Percentiles rank a stretch among this genome's conserved stretches.
These are phyloP conservation scores for Otocyon megalotis DNA, from an alignment of 2,113 vertebrate genomes.

Conservation along the genomic window DNA sequence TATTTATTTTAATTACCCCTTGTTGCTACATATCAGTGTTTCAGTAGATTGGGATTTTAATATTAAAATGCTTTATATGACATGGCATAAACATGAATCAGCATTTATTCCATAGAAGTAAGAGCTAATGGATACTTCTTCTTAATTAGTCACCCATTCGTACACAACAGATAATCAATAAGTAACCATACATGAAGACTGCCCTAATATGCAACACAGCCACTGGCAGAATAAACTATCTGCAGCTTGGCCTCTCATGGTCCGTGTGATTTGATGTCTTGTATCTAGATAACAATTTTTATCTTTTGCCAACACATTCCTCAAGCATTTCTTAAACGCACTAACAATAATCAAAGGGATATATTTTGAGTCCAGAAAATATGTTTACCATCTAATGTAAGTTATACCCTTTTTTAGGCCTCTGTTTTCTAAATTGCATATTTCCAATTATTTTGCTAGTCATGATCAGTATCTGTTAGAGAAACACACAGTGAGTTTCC, in stretches of 20 bases:
- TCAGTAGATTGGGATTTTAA: constrained; percentile 29
- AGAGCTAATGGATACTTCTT: background rate
- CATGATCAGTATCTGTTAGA: background rate
- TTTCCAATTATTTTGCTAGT: background rate
- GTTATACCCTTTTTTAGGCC: background rate
- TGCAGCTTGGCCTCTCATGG: background rate
- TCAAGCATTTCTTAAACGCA: background rate
- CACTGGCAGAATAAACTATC: background rate
- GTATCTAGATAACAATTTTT: background rate
- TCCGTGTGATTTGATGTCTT: background rate
- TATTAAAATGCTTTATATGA: constrained; percentile 3
- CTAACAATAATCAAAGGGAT: background rate
- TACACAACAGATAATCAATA: background rate
- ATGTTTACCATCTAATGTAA: background rate
- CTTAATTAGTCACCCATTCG: background rate
- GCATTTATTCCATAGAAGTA: background rate
- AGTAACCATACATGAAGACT: background rate
- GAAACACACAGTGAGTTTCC: background rate
- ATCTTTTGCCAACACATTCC: background rate
- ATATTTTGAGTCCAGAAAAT: background rate
- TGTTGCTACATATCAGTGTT: background rate
- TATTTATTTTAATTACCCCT: constrained; percentile 47
- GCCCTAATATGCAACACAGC: background rate
- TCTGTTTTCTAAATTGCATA: background rate
- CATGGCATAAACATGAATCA: background rate